phyloP scores from a whole-genome alignment of 1,140 invertebrate species.

The Chrysopa pallens region DNA sequence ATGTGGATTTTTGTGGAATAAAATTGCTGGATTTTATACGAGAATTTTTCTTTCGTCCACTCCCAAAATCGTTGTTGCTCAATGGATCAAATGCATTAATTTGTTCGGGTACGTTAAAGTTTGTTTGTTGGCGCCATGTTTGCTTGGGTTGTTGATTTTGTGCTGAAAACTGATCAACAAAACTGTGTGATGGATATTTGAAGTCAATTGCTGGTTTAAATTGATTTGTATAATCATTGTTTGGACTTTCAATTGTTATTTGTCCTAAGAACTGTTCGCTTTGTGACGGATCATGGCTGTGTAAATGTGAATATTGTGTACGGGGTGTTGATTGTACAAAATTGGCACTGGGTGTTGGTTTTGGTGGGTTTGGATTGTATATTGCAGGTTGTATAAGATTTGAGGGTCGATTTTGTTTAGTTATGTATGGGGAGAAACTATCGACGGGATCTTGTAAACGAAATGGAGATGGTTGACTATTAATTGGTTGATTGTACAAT shows the following conservation, averaged over 20 bases:
- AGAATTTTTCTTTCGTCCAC: too few relatives aligned
- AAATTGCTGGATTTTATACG: too few relatives aligned
- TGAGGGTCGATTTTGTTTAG: not conserved
- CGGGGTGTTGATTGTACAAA: not conserved
- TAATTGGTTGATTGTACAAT: not conserved
- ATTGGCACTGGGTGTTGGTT: not conserved
- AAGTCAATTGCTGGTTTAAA: too few relatives aligned
- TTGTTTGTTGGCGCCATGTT: too few relatives aligned
- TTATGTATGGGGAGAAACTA: not conserved
- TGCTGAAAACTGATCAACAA: conserved; percentile 1
- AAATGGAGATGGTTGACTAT: not conserved
- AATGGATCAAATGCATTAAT: too few relatives aligned
- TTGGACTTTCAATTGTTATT: conserved; percentile 34
- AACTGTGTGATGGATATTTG: not conserved
- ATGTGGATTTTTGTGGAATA: too few relatives aligned
- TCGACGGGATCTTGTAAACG: not conserved
- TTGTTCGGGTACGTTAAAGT: too few relatives aligned
- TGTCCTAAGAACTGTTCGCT: conserved; percentile 36
- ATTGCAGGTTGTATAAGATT: not conserved
- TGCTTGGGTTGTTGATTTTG: not conserved
- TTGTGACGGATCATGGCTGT: conserved; percentile 33
- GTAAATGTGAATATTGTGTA: conserved; percentile 12
- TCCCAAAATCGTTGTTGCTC: too few relatives aligned
- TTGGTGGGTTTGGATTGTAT: not conserved
- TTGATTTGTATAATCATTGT: conserved; percentile 5